Conservation (phyloP, 2,797 vertebrate species). For the Notolabrus celidotus region DNA sequence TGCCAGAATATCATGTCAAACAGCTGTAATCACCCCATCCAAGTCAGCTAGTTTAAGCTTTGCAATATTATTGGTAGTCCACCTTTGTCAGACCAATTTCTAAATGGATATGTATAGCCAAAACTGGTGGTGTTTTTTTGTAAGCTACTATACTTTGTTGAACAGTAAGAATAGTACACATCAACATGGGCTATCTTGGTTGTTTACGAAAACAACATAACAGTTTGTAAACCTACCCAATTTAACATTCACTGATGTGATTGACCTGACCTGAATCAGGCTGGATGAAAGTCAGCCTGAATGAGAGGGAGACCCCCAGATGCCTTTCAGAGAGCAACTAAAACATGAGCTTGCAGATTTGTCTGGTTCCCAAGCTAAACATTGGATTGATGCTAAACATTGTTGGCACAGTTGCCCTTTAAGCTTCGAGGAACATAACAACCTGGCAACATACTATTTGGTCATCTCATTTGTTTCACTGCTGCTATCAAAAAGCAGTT, state of each 20-base stretch:
- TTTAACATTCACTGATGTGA: no score
- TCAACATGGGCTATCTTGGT: no score
- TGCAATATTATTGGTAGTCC: no score
- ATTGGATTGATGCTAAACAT: background rate
- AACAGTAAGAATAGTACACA: no score
- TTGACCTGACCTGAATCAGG: no score
- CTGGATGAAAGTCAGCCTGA: no score
- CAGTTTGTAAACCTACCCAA: no score
- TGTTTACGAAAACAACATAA: no score
- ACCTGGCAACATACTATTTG: constrained; percentile 18
- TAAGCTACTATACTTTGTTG: no score
- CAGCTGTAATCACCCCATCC: background rate
- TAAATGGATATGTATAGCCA: background rate
- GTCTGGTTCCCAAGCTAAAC: background rate
- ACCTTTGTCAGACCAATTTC: background rate
- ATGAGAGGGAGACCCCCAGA: background rate
- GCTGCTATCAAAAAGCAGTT: constrained; percentile 41
- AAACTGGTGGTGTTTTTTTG: no score
- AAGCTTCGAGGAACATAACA: constrained; percentile 15
- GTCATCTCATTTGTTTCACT: constrained; percentile 49
- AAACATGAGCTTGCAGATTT: background rate
- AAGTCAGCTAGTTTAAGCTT: no score
- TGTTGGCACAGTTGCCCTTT: constrained; percentile 8
- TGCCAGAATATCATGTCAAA: background rate
- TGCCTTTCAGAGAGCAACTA: background rate